phyloP scores from a whole-genome alignment of 1,140 invertebrate genomes.

The Lasioglossum albipes region DNA sequence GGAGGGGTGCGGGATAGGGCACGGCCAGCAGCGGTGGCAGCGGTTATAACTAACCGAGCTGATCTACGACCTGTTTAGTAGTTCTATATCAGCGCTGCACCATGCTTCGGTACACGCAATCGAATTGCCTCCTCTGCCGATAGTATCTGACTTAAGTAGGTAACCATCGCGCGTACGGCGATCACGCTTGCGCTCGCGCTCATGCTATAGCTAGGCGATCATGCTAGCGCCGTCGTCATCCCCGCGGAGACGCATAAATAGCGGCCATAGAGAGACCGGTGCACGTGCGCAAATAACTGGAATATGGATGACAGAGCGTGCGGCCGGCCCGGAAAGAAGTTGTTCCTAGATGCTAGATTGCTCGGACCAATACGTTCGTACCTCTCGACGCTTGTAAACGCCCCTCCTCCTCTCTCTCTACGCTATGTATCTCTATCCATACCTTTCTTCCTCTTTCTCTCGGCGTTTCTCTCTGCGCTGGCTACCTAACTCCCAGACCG shows the following conservation, averaged over 20 bases:
- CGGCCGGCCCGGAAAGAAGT: conserved; percentile 31
- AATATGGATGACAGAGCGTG: conserved; percentile 36
- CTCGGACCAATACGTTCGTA: not conserved
- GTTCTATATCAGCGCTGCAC: conserved; percentile 78
- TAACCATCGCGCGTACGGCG: conserved; percentile 43
- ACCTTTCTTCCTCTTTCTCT: not conserved
- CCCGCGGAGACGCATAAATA: conserved; percentile 4
- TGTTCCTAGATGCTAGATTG: conserved; percentile 42
- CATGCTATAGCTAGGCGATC: too few species aligned
- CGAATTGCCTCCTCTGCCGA: conserved; percentile 65
- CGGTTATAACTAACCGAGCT: conserved; percentile 76
- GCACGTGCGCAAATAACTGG: conserved; percentile 47
- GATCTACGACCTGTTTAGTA: conserved; percentile 80
- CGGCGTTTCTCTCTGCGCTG: not conserved
- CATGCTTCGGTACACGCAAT: conserved; percentile 71
- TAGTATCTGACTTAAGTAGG: conserved; percentile 71
- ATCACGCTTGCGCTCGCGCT: too few species aligned
- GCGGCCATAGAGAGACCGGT: conserved; percentile 9
- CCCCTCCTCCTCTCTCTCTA: not conserved
- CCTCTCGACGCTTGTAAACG: conserved; percentile 25
- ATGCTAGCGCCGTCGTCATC: not conserved
- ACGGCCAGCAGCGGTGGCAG: conserved; percentile 47
- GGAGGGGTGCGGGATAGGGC: conserved; percentile 3
- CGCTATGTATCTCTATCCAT: not conserved
- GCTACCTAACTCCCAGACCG: not conserved